These are phyloP conservation scores for Bellardia bayeri DNA, from an alignment of 2,888 invertebrate genomes.

Conservation along the genomic window DNA sequence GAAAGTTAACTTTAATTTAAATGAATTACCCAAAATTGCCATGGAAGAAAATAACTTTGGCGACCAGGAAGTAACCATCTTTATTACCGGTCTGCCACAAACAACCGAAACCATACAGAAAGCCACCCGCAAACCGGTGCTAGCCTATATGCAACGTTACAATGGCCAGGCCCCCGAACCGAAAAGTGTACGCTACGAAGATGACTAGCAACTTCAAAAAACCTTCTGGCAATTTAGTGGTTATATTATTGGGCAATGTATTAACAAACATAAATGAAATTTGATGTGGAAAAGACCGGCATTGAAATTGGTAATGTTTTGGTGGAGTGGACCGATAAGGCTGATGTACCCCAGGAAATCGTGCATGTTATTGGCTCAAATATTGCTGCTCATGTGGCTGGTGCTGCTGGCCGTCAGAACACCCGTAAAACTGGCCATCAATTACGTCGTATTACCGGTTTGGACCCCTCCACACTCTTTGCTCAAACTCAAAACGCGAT, in stretches of 20 bases:
- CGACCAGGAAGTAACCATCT: constrained; percentile 80
- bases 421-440: constrained; percentile 79
- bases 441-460: constrained; percentile 82
- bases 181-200: constrained; percentile 28
- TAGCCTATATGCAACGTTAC: constrained; percentile 81
- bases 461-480: constrained; percentile 80
- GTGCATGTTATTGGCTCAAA: constrained; percentile 81
- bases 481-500: constrained; percentile 79
- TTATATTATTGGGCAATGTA: constrained; percentile 80
- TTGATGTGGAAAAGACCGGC: constrained; percentile 79
- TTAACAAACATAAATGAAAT: constrained; percentile 77
- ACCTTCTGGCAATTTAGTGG: constrained; percentile 78
- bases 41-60: constrained; percentile 76
- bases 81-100: constrained; percentile 80
- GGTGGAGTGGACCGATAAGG: constrained; percentile 76
- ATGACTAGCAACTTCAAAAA: not conserved
- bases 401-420: constrained; percentile 80
- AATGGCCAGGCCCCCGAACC: constrained; percentile 63
- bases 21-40: constrained; percentile 75
- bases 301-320: constrained; percentile 79
- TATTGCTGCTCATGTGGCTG: constrained; percentile 82
- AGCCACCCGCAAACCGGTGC: constrained; percentile 77
- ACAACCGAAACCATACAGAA: constrained; percentile 77
- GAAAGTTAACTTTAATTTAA: constrained; percentile 71
- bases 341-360: constrained; percentile 78